These are phyloP conservation scores for Manis crassicaudata DNA, from an alignment of 2,797 vertebrate genomes.

Conservation along the genomic window DNA sequence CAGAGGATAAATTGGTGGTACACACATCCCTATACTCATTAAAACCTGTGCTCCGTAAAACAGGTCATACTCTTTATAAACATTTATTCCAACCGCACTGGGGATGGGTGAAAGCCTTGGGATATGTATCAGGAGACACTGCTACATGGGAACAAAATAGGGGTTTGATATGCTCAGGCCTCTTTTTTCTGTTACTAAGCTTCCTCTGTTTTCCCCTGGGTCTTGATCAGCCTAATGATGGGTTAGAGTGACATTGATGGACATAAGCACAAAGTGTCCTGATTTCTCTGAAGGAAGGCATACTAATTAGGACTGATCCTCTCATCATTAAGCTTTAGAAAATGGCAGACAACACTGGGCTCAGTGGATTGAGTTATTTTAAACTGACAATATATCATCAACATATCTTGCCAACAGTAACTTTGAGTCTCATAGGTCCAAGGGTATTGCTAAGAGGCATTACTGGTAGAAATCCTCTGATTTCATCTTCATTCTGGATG, in stretches of 20 bases:
- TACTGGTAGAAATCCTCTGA: background rate
- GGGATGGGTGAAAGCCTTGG: background rate
- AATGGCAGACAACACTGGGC: background rate
- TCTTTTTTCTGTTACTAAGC: background rate
- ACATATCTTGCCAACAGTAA: background rate
- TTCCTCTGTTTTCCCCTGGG: background rate
- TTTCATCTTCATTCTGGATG: background rate
- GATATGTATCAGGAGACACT: background rate
- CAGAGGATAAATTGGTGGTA: constrained; percentile 10
- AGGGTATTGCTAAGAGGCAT: background rate
- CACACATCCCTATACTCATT: background rate
- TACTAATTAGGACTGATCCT: background rate
- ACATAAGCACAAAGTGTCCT: background rate
- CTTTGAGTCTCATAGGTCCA: background rate
- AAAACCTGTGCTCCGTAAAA: constrained; percentile 25
- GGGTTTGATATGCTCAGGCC: background rate
- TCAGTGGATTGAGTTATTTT: background rate
- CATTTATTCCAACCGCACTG: background rate
- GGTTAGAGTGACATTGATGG: background rate
- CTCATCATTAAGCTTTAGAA: constrained; percentile 17
- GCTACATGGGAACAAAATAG: background rate
- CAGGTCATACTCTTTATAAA: constrained; percentile 25
- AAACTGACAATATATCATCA: background rate
- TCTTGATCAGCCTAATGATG: background rate
- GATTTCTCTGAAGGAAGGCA: background rate